Evolutionary conservation across 2,888 invertebrate species (phyloP).

Genomic region (Leucania comma): DNA sequence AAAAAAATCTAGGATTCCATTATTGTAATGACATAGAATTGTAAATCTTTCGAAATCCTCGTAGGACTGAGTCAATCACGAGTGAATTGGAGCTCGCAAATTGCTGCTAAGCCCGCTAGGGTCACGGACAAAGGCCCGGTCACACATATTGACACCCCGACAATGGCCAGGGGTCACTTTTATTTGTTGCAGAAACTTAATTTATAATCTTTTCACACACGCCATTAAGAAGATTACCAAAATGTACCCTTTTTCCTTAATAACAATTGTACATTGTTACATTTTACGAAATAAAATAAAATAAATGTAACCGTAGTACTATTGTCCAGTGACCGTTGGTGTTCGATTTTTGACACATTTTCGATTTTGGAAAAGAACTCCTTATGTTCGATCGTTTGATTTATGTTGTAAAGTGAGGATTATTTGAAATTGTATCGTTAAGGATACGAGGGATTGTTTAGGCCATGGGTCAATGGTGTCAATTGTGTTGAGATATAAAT

Average conservation of each 20-base stretch:
- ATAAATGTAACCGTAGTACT: conserved; percentile 85
- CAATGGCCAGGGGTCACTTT: conserved; percentile 90
- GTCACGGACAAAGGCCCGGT: conserved; percentile 88
- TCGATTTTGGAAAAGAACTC: conserved; percentile 82
- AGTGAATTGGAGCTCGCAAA: conserved; percentile 85
- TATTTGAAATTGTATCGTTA: conserved; percentile 75
- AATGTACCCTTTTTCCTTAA: conserved; percentile 89
- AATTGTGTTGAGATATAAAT: conserved; percentile 79
- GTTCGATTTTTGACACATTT: conserved; percentile 87
- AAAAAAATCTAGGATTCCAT: conserved; percentile 67
- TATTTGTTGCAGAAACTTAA: conserved; percentile 91
- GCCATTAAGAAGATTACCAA: conserved; percentile 90
- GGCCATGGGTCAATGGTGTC: conserved; percentile 85
- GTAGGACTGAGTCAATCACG: conserved; percentile 79
- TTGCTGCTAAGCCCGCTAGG: conserved; percentile 87
- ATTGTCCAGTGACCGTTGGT: conserved; percentile 84
- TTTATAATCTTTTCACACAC: conserved; percentile 91
- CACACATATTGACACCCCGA: conserved; percentile 90
- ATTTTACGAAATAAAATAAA: conserved; percentile 85
- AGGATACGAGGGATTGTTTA: conserved; percentile 81
- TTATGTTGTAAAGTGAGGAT: conserved; percentile 83
- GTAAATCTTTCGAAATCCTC: conserved; percentile 77
- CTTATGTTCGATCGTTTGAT: conserved; percentile 86
- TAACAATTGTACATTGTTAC: conserved; percentile 89
- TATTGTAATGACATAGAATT: conserved; percentile 75